Evolutionary conservation across 2,797 vertebrate species (phyloP).

Genomic region (Merluccius polli): DNA sequence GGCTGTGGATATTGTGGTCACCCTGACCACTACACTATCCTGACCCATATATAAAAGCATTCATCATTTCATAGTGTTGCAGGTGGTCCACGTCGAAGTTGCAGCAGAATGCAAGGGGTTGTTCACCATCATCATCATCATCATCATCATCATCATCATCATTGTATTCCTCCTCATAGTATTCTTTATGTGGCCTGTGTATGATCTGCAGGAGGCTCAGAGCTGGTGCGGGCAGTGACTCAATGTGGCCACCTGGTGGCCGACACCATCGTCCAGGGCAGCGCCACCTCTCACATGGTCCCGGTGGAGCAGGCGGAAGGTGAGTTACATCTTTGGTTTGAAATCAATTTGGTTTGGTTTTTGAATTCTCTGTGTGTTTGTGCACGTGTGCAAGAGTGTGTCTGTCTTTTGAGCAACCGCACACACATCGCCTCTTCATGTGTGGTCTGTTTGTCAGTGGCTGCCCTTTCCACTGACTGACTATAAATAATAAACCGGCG

Average conservation of each 20-base stretch:
- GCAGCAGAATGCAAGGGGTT: not conserved
- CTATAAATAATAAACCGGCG: not conserved
- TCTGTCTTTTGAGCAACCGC: not conserved
- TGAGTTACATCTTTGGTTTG: conserved; percentile 14
- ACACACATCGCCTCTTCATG: not conserved
- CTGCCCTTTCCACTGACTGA: not conserved
- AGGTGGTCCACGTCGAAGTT: not conserved
- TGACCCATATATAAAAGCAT: not conserved
- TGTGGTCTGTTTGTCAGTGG: not conserved
- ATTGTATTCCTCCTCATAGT: not conserved
- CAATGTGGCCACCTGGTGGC: conserved; percentile 87
- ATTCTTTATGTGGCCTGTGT: not conserved
- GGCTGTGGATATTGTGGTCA: not conserved
- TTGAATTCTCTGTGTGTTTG: not conserved
- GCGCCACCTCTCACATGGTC: conserved; percentile 85
- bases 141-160: not conserved
- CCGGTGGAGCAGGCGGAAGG: conserved; percentile 84
- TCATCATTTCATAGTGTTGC: not conserved
- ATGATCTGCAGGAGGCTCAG: conserved; percentile 69
- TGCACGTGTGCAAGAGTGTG: not conserved
- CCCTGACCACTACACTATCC: not conserved
- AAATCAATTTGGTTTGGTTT: too few species aligned
- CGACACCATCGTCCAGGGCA: conserved; percentile 86
- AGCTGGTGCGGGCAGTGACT: conserved; percentile 79
- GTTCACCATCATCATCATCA: not conserved